Base-by-base conservation (phyloP, 2,888 invertebrate genomes). In the Pyrrhia umbra region DNA sequence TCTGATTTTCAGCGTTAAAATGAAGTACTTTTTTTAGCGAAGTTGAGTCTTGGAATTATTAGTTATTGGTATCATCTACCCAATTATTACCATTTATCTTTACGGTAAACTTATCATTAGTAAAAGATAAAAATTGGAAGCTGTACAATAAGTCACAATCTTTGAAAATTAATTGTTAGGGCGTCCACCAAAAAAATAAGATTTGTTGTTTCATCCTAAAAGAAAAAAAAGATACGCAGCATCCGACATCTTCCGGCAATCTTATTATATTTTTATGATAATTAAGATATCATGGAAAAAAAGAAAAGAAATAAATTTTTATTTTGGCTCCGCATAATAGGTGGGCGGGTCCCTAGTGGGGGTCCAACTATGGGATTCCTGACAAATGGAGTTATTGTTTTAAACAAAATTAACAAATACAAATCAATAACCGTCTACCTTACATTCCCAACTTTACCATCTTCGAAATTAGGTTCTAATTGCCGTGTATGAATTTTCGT, bases 351-450 rank as follows among this genome's bases (percentile, higher is more conserved):
- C 61, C 81, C 51, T 79, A 74, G 86, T 82, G 84, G 85, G 88
- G 87, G 82, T 85, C 85, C 85, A 75, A 82, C 80, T 78, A 83
- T 85, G 8, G 81, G 83, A 85, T 88, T 86, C 83, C 90, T 90
- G 92, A 92, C 92, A 92, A 92, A 92, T 91, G 90, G 88, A 84
- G 79, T 85, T 84, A 89, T 89, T 88, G 86, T 85, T 75, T 58
- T 25, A 40, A 37, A 65, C 71, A 68, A 74, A 66, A 8, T 23
- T 59, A 51, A 6, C 10, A 2, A 18, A 25, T 20, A 42, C 15
- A 9, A 20, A 20, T n/a, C n/a, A 34, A 23, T n/a, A 6, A 39
- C 0, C 6, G 9, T 2, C 9, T 16, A n/a, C 5, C 13, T n/a
- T 9, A 3, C 2, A 59, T 45, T 51, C 13, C 15, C n/a, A 58